These are phyloP conservation scores for Notolepis coatsorum DNA, from an alignment of 2,797 vertebrate genomes.

Conservation along the genomic window DNA sequence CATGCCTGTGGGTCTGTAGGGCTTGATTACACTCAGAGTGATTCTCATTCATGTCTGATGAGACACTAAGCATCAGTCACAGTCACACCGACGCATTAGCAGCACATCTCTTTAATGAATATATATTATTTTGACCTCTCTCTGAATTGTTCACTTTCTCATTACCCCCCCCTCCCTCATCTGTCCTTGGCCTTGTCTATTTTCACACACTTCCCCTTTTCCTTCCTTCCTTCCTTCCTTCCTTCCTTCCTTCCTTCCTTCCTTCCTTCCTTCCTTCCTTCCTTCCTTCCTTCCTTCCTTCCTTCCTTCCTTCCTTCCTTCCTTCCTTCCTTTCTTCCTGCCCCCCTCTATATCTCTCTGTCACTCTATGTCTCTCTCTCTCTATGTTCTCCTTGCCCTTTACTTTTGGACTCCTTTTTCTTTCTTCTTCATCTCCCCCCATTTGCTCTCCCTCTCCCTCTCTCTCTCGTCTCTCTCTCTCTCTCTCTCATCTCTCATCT, in stretches of 20 bases:
- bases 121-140: constrained; percentile 81
- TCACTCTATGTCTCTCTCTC: constrained; percentile 20
- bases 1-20: constrained; percentile 45
- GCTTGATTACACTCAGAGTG: constrained; percentile 82
- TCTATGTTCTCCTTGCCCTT: not conserved
- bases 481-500: not conserved
- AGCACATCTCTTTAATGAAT: constrained; percentile 80
- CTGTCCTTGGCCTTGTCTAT: too few relatives aligned
- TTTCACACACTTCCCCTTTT: not conserved
- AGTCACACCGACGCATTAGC: constrained; percentile 74
- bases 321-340: not conserved
- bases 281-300: constrained; percentile 56
- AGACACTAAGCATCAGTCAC: constrained; percentile 83
- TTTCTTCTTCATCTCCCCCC: not conserved
- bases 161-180: constrained; percentile 50
- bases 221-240: not conserved
- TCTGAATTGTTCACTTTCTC: constrained; percentile 66
- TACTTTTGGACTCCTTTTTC: not conserved
- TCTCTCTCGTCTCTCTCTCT: constrained; percentile 19
- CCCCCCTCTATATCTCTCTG: not conserved
- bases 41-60: constrained; percentile 79
- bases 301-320: not conserved
- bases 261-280: constrained; percentile 33
- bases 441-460: too few relatives aligned
- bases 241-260: constrained; percentile 47